Conservation (phyloP, 2,113 vertebrate genomes). For the Oncorhynchus nerka region DNA sequence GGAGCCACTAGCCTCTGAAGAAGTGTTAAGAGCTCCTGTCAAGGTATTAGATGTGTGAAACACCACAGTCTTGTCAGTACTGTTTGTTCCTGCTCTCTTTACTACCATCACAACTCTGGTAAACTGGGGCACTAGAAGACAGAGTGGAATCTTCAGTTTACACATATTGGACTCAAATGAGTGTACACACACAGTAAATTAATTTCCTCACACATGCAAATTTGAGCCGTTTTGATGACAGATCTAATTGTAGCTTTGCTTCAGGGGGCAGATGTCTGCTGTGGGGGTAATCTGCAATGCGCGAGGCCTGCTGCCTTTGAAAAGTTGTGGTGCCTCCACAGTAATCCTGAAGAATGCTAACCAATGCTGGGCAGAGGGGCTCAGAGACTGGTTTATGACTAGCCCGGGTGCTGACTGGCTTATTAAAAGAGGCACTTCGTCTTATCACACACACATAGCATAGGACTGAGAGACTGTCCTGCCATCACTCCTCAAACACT, state of each 20-base stretch:
- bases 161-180: conserved; percentile 1
- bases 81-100: conserved; percentile 25
- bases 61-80: conserved; percentile 46
- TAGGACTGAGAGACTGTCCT: no score
- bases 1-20: conserved; percentile 37
- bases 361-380: conserved; percentile 21
- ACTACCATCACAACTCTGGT: not conserved
- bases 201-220: conserved; percentile 37
- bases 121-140: not conserved
- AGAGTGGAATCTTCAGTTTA: not conserved
- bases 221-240: conserved; percentile 68
- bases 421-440: conserved; percentile 39
- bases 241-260: conserved; percentile 63
- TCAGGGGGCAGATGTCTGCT: conserved; percentile 57
- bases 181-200: not conserved
- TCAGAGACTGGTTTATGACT: conserved; percentile 34
- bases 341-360: conserved; percentile 57
- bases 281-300: conserved; percentile 39
- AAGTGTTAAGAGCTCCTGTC: conserved; percentile 56
- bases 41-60: conserved; percentile 59
- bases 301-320: conserved; percentile 39
- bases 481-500: conserved; percentile 21
- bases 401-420: not conserved
- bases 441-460: conserved; percentile 33
- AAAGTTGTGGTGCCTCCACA: conserved; percentile 32